Percentiles rank a stretch among this genome's conserved stretches.
These are phyloP conservation scores for Puma concolor DNA, from an alignment of 2,113 vertebrate genomes.

Conservation along the genomic window DNA sequence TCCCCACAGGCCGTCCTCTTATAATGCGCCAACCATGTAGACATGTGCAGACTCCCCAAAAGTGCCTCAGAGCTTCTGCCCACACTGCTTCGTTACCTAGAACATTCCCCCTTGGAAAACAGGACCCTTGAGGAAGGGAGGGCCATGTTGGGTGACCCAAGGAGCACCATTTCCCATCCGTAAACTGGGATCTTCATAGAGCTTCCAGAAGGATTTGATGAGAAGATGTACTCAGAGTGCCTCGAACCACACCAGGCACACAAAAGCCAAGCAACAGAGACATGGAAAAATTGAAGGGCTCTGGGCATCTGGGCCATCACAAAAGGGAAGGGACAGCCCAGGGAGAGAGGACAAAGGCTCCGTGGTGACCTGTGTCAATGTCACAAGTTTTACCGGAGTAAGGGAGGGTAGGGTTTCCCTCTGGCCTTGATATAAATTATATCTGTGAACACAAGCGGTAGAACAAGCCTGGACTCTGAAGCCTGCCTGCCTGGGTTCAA, in stretches of 20 bases:
- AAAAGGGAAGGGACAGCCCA: not conserved
- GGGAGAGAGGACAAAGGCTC: not conserved
- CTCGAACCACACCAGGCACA: not conserved
- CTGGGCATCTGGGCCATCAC: not conserved
- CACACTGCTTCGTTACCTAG: not conserved
- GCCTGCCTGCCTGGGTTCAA: not conserved
- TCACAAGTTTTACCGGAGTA: not conserved
- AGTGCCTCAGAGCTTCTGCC: not conserved
- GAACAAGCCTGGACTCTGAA: not conserved
- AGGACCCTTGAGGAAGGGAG: not conserved
- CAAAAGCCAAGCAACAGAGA: not conserved
- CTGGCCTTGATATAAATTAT: not conserved
- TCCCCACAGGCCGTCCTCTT: not conserved
- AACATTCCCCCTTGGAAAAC: not conserved
- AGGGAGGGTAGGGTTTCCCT: not conserved
- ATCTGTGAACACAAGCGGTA: not conserved
- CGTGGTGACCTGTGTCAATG: not conserved
- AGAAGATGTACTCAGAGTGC: not conserved
- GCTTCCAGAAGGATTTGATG: not conserved
- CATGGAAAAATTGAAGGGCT: not conserved
- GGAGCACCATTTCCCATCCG: not conserved
- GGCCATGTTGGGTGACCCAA: not conserved
- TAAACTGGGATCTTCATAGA: not conserved
- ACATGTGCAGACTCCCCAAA: not conserved
- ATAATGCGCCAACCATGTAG: rapidly evolving